Evolutionary conservation across 1,140 invertebrate genomes (phyloP).

Genomic region (Rhopalosiphum padi): DNA sequence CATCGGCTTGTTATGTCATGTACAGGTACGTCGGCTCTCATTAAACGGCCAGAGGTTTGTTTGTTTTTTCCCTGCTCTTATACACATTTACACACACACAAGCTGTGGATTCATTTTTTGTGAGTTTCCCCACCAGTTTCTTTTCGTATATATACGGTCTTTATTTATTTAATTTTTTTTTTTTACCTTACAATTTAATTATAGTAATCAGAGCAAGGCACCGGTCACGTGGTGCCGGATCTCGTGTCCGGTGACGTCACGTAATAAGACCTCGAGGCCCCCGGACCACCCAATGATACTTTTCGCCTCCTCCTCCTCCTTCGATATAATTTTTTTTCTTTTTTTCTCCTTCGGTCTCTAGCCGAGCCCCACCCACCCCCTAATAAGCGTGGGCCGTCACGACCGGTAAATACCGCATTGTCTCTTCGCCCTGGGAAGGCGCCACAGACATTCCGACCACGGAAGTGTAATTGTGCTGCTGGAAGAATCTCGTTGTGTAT

Average conservation of each 20-base stretch:
- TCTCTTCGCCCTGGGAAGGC: slow-evolving; percentile 45
- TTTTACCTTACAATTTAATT: slow-evolving; percentile 50
- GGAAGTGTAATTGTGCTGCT: slow-evolving; percentile 47
- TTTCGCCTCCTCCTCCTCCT: slow-evolving; percentile 2
- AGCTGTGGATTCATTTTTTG: background rate
- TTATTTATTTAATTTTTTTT: slow-evolving; percentile 23
- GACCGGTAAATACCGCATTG: slow-evolving; percentile 45
- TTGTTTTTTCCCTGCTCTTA: slow-evolving; percentile 36
- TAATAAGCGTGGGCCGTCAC: slow-evolving; percentile 54
- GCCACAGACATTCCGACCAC: slow-evolving; percentile 48
- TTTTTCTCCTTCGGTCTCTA: background rate
- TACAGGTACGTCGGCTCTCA: slow-evolving; percentile 23
- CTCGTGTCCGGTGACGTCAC: slow-evolving; percentile 56
- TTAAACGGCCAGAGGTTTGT: slow-evolving; percentile 54
- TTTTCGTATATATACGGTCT: background rate
- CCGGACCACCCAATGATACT: slow-evolving; percentile 56
- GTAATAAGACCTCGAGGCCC: slow-evolving; percentile 41
- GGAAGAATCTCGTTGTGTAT: slow-evolving; percentile 1
- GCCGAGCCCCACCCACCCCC: slow-evolving; percentile 38
- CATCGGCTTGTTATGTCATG: slow-evolving; percentile 38
- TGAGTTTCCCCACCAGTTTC: background rate
- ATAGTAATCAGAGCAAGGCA: slow-evolving; percentile 55
- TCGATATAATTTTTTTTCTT: slow-evolving; percentile 11
- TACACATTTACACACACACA: background rate
- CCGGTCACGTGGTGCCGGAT: slow-evolving; percentile 55